A percentile compares a stretch with the other conserved stretches of the same genome.
phyloP scores from a whole-genome alignment of 2,113 vertebrate species.

The Phasianus colchicus region DNA sequence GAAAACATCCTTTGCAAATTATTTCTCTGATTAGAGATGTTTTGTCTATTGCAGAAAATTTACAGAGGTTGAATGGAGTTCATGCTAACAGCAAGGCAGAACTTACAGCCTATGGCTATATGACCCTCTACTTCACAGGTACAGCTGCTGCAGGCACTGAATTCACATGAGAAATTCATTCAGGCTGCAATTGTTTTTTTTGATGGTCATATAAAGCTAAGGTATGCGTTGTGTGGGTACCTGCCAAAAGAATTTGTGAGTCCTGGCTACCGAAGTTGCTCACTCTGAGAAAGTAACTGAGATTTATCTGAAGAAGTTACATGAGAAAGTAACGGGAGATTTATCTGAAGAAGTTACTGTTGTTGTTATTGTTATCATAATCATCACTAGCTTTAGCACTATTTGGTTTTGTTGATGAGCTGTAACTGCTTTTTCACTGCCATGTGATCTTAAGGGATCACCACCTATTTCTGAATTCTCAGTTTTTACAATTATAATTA shows the following conservation, averaged over 20 bases:
- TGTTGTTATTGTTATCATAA: background rate
- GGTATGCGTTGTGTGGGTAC: background rate
- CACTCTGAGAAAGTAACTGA: background rate
- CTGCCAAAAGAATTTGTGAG: background rate
- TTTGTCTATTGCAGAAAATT: conserved; percentile 49
- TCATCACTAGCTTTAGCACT: background rate
- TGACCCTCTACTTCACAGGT: background rate
- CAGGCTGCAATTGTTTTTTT: background rate
- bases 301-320: background rate
- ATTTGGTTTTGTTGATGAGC: background rate
- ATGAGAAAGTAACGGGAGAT: background rate
- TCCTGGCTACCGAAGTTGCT: background rate
- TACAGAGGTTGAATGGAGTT: background rate
- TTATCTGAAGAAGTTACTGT: background rate
- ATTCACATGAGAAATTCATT: background rate
- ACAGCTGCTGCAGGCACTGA: background rate
- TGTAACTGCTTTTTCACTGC: background rate
- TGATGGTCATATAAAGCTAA: background rate
- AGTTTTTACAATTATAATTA: background rate
- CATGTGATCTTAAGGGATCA: background rate
- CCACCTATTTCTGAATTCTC: background rate
- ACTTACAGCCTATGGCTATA: background rate
- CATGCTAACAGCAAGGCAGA: background rate
- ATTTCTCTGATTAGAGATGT: conserved; percentile 34
- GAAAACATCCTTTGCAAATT: conserved; percentile 23